Evolutionary conservation across 1,140 invertebrate species (phyloP), one percentile per base, ranked within the genome.

Genomic region (Tenebrio molitor): DNA sequence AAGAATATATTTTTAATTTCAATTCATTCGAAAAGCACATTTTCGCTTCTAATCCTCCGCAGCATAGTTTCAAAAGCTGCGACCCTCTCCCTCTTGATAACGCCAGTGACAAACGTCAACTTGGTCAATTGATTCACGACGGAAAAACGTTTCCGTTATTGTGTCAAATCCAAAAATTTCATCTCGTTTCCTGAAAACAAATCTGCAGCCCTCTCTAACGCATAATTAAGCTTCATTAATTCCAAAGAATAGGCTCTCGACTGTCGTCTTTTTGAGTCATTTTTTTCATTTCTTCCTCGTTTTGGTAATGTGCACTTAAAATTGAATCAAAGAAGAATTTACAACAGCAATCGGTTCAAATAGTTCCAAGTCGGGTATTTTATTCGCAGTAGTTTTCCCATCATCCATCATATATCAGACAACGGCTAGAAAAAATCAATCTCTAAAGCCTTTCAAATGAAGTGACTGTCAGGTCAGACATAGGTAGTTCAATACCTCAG

Each of bases 21-120:
- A n/a, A 94, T 92, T 78, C 95, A 92, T 46, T 95, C 89, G 4
- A 99, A 84, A 83, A 99, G 99, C 15, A 94, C 92, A 81, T 94
- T 94, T 58, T 93, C 97, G 77, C 97, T 89, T 41, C 96, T 98
- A 17, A 97, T 97, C 76, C 97, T 89, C 97, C 97, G 99, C 72
- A 99, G 81, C 92, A 99, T 97, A 63, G 96, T 88, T 83, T 99
- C 97, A 86, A 99, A 99, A 8, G 92, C 93, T 10, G 95, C 95
- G 44, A 99, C 90, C 65, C 96, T 89, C 83, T 98, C 97, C 3
- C 96, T 87, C 73, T 92, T 89, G 34, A 95, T 93, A 16, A 96
- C 94, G 62, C 94, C 94, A 17, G 94, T 93, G 8, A 95, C 92
- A 83, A 96, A 95, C 68, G 93, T 94, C 10, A 89, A 84, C 2